Percentiles rank a stretch among this genome's conserved stretches.
phyloP scores from a whole-genome alignment of 1,140 invertebrate species.

The Ooceraea biroi region DNA sequence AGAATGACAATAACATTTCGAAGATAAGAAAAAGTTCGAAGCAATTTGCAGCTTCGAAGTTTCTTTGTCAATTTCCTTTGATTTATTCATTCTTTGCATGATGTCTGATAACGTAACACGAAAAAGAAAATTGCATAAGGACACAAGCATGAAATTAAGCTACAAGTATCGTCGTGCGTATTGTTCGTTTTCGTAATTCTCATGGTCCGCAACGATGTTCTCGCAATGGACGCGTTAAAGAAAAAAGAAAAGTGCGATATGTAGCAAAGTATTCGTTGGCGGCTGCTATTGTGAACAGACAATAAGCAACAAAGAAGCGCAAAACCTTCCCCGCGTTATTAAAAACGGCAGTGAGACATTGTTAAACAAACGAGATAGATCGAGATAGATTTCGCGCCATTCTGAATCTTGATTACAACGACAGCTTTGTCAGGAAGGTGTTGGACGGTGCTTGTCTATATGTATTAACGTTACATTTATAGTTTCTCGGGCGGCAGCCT shows the following conservation, averaged over 20 bases:
- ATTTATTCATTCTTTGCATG: not conserved
- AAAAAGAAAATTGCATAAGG: not conserved
- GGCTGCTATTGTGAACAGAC: conserved; percentile 86
- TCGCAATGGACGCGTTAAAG: conserved; percentile 3
- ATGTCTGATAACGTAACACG: not conserved
- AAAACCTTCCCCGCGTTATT: conserved; percentile 66
- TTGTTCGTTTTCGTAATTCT: too few relatives aligned
- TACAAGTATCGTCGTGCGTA: conserved; percentile 42
- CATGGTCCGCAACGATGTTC: conserved; percentile 26
- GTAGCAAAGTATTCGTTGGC: conserved; percentile 78
- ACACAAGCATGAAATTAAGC: not conserved
- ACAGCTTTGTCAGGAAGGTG: conserved; percentile 46
- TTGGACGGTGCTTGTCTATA: conserved; percentile 57
- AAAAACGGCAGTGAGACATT: conserved; percentile 22
- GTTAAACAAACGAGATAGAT: conserved; percentile 32
- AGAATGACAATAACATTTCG: not conserved
- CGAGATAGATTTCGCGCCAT: not conserved
- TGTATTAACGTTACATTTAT: conserved; percentile 52
- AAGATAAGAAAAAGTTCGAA: not conserved
- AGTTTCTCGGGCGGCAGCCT: conserved; percentile 32
- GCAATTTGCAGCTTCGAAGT: not conserved
- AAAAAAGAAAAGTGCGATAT: conserved; percentile 38
- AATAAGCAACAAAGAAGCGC: conserved; percentile 84
- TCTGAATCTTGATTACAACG: not conserved
- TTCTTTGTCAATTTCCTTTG: conserved; percentile 14